These are phyloP conservation scores for Actinia equina DNA, from an alignment of 64 coral and sea anemone genomes.

Conservation along the genomic window DNA sequence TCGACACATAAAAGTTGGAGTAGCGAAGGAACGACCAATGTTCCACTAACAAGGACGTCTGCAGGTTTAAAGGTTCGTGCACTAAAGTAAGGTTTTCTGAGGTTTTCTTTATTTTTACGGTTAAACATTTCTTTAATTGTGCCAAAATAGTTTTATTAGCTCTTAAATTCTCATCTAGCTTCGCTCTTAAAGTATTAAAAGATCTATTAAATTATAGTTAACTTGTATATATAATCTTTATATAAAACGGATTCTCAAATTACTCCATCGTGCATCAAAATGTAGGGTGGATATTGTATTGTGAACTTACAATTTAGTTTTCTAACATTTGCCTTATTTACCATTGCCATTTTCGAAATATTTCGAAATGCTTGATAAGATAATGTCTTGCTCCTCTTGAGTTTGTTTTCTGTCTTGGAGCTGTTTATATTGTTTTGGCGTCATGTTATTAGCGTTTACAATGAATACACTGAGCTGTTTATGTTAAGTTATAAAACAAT, in stretches of 20 bases:
- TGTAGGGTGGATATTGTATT: too few relatives aligned
- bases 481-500: neutral
- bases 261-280: too few relatives aligned
- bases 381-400: neutral
- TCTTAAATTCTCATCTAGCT: too few relatives aligned
- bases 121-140: neutral
- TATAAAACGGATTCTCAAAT: too few relatives aligned
- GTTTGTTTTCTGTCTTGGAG: neutral
- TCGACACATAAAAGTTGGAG: slow-evolving; percentile 12
- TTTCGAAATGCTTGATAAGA: neutral
- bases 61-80: neutral
- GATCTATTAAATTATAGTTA: too few relatives aligned
- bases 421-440: neutral
- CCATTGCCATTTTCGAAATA: neutral
- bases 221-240: too few relatives aligned
- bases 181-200: too few relatives aligned
- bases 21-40: neutral
- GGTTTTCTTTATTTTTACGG: neutral
- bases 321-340: neutral
- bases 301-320: too few relatives aligned
- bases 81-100: neutral
- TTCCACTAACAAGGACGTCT: neutral
- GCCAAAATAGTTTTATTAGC: neutral
- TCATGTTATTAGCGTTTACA: slow-evolving; percentile 1
- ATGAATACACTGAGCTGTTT: neutral